Evolutionary conservation across 1,140 invertebrate species (phyloP), one percentile per base, ranked within the genome.

Genomic region (Drosophila persimilis): DNA sequence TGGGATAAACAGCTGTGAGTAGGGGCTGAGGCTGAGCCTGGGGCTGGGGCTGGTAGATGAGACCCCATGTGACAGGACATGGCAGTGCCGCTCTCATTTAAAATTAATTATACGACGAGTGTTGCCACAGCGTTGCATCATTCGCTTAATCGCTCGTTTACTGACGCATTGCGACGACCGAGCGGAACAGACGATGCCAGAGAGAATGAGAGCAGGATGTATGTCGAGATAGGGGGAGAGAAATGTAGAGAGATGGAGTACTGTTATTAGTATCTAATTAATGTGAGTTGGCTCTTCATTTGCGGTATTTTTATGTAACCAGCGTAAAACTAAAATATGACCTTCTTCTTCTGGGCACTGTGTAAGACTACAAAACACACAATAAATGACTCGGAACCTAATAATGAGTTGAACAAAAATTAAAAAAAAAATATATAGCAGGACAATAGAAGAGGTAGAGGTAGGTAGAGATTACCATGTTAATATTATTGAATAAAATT

Each of bases 91-190:
- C 55, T 62, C 61, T 57, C 69, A 85, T 85, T 85, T 85, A 81
- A 86, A 85, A 85, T 85, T 85, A 85, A 86, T 85, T 85, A 85
- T 85, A 85, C 80, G 77, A 61, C 81, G 50, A 80, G 77, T 86
- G 83, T 77, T 54, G 80, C 76, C 56, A 50, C 73, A 69, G 77
- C 81, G 80, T 64, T 86, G 81, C 73, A 65, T 84, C 81, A 80
- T 80, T 80, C 73, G 65, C 58, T 84, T 86, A 86, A 77, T 75
- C 81, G 81, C 63, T 77, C 80, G 71, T 77, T 86, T 85, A 73
- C 66, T 80, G 73, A 63, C 65, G 62, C 47, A 75, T 35, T 61
- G 76, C 45, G 62, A 15, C 53, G 24, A 53, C 31, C 11, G 51
- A 56, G 20, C 24, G 22, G 29, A 46, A 72, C 13, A 22, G 39